A percentile compares a stretch with the other conserved stretches of the same genome.
Conservation (phyloP, 2,888 invertebrate genomes). For the Rugalucina vietnamica region DNA sequence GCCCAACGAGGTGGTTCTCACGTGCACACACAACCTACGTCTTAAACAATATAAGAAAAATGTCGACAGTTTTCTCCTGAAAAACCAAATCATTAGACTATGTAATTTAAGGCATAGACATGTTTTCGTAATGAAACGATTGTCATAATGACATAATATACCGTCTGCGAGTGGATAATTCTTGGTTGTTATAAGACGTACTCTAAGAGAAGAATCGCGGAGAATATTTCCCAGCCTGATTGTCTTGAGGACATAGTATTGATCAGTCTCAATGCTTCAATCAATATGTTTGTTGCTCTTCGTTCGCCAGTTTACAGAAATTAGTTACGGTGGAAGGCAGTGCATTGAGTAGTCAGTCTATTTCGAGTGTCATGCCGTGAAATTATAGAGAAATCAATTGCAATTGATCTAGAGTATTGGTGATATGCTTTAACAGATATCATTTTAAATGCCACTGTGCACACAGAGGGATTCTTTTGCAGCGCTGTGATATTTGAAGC, state of each 20-base stretch:
- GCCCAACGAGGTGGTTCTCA: too few relatives aligned
- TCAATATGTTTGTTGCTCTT: slow-evolving; percentile 1
- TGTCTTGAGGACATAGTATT: background rate
- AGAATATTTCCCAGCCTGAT: background rate
- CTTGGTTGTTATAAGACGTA: background rate
- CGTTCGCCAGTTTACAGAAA: background rate
- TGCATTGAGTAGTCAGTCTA: background rate
- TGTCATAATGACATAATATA: background rate
- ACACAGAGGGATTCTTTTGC: background rate
- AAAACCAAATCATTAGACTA: too few relatives aligned
- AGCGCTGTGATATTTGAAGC: background rate
- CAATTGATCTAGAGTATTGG: background rate
- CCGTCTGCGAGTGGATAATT: background rate
- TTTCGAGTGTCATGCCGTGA: background rate
- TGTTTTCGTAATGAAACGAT: background rate
- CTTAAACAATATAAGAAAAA: too few relatives aligned
- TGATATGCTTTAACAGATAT: background rate
- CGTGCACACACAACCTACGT: too few relatives aligned
- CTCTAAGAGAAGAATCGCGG: background rate
- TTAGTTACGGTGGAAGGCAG: background rate
- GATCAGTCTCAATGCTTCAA: background rate
- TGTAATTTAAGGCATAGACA: too few relatives aligned
- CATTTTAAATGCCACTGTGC: background rate
- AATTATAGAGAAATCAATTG: background rate
- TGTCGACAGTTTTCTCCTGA: too few relatives aligned